A percentile compares a stretch with the other conserved stretches of the same genome.
Evolutionary conservation across 2,888 invertebrate genomes (phyloP).

Genomic region (Nemotelus nigrinus): DNA sequence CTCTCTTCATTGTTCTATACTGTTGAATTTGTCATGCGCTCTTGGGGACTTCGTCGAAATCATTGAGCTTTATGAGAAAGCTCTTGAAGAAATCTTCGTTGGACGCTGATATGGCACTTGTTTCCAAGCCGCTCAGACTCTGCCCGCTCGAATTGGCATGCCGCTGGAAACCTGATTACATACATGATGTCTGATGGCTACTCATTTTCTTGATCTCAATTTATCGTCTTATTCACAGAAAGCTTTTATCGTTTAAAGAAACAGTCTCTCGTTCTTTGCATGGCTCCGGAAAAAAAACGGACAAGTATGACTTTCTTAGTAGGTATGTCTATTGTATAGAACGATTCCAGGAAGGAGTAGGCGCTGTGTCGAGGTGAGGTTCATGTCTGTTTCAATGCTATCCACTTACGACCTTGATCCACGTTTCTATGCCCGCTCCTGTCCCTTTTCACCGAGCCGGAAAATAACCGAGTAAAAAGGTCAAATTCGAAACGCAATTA

Average conservation of each 20-base stretch:
- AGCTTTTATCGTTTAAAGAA: constrained; percentile 20
- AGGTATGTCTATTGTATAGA: no score
- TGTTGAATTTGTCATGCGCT: constrained; percentile 17
- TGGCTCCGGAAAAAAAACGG: no score
- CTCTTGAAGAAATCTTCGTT: constrained; percentile 47
- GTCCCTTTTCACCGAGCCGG: no score
- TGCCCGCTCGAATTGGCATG: not conserved
- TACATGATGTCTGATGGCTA: constrained; percentile 1
- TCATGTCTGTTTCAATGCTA: constrained; percentile 23
- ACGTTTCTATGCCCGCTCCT: not conserved
- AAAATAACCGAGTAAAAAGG: not conserved
- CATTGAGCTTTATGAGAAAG: not conserved
- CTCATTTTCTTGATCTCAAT: not conserved
- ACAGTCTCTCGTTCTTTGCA: not conserved
- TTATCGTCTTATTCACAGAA: not conserved
- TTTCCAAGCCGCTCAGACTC: not conserved
- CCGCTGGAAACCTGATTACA: no score
- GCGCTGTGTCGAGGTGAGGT: no score
- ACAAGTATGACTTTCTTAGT: no score
- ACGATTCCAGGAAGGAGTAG: no score
- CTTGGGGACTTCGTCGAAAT: constrained; percentile 5
- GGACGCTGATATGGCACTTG: constrained; percentile 21
- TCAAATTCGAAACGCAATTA: constrained; percentile 22
- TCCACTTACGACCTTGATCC: constrained; percentile 40
- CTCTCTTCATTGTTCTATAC: not conserved